Percentiles rank a stretch among this genome's conserved stretches.
phyloP scores from a whole-genome alignment of 2,888 invertebrate genomes.

The Apotomis betuletana region DNA sequence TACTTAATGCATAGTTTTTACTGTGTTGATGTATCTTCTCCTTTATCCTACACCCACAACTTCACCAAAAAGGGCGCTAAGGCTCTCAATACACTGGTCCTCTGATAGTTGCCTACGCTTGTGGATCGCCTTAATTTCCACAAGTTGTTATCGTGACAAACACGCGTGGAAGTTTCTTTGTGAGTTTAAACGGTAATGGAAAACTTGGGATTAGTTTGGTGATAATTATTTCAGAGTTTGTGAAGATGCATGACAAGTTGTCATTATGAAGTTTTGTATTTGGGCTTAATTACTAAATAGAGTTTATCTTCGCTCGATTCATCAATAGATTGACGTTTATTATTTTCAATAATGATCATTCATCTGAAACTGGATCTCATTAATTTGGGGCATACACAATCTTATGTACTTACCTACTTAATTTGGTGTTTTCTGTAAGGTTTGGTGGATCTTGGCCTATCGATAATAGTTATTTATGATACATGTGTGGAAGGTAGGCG shows the following conservation, averaged over 20 bases:
- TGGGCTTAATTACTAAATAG: background rate
- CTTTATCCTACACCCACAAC: background rate
- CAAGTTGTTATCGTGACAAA: conserved; percentile 54
- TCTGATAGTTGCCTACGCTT: conserved; percentile 58
- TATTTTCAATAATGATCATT: too few species aligned
- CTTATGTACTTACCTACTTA: too few species aligned
- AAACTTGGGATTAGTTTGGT: conserved; percentile 26
- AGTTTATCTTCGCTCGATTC: too few species aligned
- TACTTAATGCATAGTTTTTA: too few species aligned
- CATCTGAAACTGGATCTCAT: background rate
- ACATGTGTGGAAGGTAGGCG: too few species aligned
- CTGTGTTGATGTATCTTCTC: background rate
- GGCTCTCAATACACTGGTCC: conserved; percentile 51
- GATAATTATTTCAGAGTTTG: conserved; percentile 35
- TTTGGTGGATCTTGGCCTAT: too few species aligned
- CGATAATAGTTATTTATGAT: too few species aligned
- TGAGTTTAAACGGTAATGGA: conserved; percentile 41
- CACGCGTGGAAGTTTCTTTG: conserved; percentile 39
- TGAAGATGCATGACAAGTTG: conserved; percentile 14
- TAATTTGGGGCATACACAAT: too few species aligned
- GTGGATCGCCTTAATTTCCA: conserved; percentile 58
- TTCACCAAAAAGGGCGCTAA: conserved; percentile 44
- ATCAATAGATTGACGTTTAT: too few species aligned
- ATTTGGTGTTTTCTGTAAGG: too few species aligned
- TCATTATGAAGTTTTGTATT: conserved; percentile 7